Conservation (phyloP, 2,888 invertebrate genomes). For the Nemurella pictetii region DNA sequence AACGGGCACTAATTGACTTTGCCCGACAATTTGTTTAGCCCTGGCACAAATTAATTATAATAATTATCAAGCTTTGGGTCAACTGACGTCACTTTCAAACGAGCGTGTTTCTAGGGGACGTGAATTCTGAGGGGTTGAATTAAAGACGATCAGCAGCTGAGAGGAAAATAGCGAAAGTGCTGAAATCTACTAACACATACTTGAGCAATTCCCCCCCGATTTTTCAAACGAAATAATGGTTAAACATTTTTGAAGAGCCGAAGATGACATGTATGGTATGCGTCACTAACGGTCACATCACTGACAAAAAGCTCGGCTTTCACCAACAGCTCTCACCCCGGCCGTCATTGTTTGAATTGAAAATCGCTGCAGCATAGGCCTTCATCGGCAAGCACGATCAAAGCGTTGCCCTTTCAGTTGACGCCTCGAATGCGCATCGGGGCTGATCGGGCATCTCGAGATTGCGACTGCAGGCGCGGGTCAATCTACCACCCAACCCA, state of each 20-base stretch:
- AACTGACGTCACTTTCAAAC: neutral
- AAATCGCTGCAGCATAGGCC: neutral
- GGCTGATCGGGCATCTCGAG: neutral
- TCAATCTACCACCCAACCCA: neutral
- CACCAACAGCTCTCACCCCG: too few species aligned
- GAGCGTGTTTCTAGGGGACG: neutral
- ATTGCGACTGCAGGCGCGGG: neutral
- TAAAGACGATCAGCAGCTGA: neutral
- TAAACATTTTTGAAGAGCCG: too few species aligned
- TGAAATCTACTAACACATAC: too few species aligned
- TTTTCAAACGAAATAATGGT: too few species aligned
- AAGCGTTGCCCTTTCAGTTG: neutral
- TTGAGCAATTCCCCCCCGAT: too few species aligned
- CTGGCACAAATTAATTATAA: neutral
- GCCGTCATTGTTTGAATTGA: neutral
- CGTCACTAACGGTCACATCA: too few species aligned
- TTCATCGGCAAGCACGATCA: neutral
- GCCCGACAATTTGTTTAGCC: neutral
- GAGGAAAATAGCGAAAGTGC: too few species aligned
- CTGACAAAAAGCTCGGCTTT: too few species aligned
- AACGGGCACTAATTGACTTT: slow-evolving; percentile 5
- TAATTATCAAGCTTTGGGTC: neutral
- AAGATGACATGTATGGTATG: too few species aligned
- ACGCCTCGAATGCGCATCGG: neutral
- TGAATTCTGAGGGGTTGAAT: neutral